These are phyloP conservation scores for Bergia puertoricense DNA, from an alignment of 92 coral and sea anemone species.

Conservation along the genomic window DNA sequence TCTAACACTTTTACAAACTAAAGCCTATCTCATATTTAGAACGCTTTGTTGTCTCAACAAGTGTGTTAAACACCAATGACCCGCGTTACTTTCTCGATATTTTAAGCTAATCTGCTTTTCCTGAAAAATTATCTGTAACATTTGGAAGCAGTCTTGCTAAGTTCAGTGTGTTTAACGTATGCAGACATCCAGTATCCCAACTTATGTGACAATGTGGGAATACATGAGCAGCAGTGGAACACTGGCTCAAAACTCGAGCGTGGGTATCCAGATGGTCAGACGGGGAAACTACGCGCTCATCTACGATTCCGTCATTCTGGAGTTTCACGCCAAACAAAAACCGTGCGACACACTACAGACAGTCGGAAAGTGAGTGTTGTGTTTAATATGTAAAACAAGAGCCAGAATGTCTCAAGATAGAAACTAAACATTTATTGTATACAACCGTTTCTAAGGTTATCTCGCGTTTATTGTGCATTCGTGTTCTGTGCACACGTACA, in stretches of 20 bases:
- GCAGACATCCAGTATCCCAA: constrained; percentile 63
- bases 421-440: too few species aligned
- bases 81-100: too few species aligned
- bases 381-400: background rate
- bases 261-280: constrained; percentile 56
- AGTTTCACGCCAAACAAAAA: constrained; percentile 54
- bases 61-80: too few species aligned
- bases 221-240: constrained; percentile 69
- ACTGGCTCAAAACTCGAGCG: constrained; percentile 45
- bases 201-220: constrained; percentile 79
- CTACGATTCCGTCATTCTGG: constrained; percentile 64
- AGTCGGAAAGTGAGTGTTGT: constrained; percentile 53
- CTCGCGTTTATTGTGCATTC: too few species aligned
- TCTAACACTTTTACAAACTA: too few species aligned
- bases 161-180: background rate
- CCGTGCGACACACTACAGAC: constrained; percentile 73
- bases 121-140: too few species aligned
- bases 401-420: background rate
- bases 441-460: too few species aligned
- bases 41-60: too few species aligned
- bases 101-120: too few species aligned
- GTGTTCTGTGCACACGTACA: too few species aligned
- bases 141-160: background rate
- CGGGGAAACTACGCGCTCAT: constrained; percentile 62
- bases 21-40: too few species aligned